Percentiles rank a stretch among this genome's conserved stretches.
Evolutionary conservation across 2,113 vertebrate genomes (phyloP).

Genomic region (Microtus richardsoni): DNA sequence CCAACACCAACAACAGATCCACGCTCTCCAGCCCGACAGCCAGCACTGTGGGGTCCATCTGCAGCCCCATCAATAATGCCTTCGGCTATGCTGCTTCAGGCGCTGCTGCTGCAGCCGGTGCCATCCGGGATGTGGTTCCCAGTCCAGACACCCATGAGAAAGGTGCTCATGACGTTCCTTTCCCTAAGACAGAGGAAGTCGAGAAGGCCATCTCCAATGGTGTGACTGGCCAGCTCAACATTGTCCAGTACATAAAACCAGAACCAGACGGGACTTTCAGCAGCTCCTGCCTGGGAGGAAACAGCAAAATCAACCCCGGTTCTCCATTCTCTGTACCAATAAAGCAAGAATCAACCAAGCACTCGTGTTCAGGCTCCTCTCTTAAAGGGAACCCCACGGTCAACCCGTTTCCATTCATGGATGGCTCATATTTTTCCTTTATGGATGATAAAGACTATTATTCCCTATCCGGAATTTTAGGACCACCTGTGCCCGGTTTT

Average conservation of each 20-base stretch:
- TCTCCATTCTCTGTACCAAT: constrained; percentile 93
- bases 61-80: constrained; percentile 86
- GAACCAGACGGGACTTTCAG: constrained; percentile 95
- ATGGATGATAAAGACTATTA: constrained; percentile 99
- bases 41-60: constrained; percentile 89
- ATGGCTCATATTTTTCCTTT: constrained; percentile 97
- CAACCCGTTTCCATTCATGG: constrained; percentile 95
- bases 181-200: constrained; percentile 95
- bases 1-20: constrained; percentile 90
- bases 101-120: constrained; percentile 87
- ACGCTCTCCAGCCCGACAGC: constrained; percentile 88
- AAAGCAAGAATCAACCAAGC: constrained; percentile 95
- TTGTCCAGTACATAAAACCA: constrained; percentile 96
- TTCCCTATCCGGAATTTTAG: constrained; percentile 98
- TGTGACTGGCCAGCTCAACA: constrained; percentile 90
- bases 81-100: constrained; percentile 83
- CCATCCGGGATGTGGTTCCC: constrained; percentile 90
- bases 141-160: constrained; percentile 92
- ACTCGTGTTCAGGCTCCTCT: constrained; percentile 92
- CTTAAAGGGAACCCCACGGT: constrained; percentile 92
- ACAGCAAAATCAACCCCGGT: constrained; percentile 87
- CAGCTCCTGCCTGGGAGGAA: constrained; percentile 93
- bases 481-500: constrained; percentile 95
- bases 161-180: constrained; percentile 91
- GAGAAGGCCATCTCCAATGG: constrained; percentile 92